These are phyloP conservation scores for Pristionchus mayeri DNA, from an alignment of 2,888 invertebrate species.

Conservation along the genomic window DNA sequence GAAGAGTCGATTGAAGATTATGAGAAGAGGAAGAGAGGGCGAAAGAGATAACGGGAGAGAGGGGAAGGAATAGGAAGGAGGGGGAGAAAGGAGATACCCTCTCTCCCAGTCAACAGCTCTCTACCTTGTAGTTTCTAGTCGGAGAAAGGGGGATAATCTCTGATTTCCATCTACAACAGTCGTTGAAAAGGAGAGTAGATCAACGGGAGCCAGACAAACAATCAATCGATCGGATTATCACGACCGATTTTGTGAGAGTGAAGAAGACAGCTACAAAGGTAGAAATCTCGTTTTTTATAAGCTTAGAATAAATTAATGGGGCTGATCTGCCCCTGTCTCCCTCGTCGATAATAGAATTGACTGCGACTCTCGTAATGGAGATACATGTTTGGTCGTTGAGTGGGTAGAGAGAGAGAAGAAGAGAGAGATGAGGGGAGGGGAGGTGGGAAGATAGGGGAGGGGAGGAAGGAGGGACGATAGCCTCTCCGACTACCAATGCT, in stretches of 20 bases:
- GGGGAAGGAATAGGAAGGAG: not conserved
- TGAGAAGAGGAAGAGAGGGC: not conserved
- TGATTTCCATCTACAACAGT: conserved; percentile 7
- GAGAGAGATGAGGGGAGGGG: not conserved
- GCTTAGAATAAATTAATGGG: not conserved
- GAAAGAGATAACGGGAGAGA: conserved; percentile 12
- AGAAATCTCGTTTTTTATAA: not conserved
- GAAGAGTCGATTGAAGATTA: conserved; percentile 28
- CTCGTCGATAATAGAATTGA: not conserved
- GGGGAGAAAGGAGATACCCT: conserved; percentile 36
- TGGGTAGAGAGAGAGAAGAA: not conserved
- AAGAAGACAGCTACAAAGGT: too few relatives aligned
- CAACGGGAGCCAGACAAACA: not conserved
- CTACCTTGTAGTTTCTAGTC: conserved; percentile 34
- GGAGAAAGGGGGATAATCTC: conserved; percentile 32
- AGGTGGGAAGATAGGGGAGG: too few relatives aligned
- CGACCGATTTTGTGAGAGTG: too few relatives aligned
- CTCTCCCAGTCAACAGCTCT: conserved; percentile 30
- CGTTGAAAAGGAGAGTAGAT: not conserved
- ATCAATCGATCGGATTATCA: not conserved
- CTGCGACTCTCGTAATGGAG: not conserved
- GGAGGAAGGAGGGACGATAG: too few relatives aligned
- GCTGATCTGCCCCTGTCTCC: not conserved
- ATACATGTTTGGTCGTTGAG: conserved; percentile 1
- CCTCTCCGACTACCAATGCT: too few relatives aligned